Evolutionary conservation across 2,797 vertebrate species (phyloP).

Genomic region (Tenualosa thibaudeaui): DNA sequence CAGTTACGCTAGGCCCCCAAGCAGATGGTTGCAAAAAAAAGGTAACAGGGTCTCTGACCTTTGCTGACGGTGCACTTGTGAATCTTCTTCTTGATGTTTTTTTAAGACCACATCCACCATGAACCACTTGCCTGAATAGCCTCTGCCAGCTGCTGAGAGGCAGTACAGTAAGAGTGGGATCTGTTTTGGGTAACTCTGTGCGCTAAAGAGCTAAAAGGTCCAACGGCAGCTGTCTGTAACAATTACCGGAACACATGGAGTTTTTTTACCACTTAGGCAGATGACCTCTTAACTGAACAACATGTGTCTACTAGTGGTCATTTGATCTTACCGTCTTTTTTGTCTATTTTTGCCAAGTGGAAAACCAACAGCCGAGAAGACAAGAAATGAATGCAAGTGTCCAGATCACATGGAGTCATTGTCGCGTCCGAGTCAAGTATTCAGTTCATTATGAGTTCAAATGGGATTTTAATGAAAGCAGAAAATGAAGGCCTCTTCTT

Average conservation of each 20-base stretch:
- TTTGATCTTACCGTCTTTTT: background rate
- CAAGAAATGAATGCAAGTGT: background rate
- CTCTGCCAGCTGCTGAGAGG: background rate
- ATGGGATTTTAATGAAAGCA: background rate
- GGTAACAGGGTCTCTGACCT: no score
- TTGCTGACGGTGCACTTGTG: no score
- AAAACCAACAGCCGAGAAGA: background rate
- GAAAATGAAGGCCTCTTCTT: background rate
- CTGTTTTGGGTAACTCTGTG: background rate
- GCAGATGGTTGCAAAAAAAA: no score
- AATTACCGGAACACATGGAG: background rate
- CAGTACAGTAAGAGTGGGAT: background rate
- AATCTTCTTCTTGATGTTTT: no score
- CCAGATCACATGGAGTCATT: background rate
- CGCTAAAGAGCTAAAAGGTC: background rate
- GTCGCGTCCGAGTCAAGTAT: background rate
- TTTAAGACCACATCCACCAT: background rate
- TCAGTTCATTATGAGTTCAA: background rate
- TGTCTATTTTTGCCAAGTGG: background rate
- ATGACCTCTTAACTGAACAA: background rate
- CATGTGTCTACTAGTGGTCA: background rate
- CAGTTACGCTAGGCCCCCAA: no score
- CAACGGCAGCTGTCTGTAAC: conserved; percentile 4
- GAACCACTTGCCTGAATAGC: background rate
- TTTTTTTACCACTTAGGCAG: background rate